A percentile compares a stretch with the other conserved stretches of the same genome.
Conservation (phyloP, 2,797 vertebrate genomes). For the Coregonus suidteri region DNA sequence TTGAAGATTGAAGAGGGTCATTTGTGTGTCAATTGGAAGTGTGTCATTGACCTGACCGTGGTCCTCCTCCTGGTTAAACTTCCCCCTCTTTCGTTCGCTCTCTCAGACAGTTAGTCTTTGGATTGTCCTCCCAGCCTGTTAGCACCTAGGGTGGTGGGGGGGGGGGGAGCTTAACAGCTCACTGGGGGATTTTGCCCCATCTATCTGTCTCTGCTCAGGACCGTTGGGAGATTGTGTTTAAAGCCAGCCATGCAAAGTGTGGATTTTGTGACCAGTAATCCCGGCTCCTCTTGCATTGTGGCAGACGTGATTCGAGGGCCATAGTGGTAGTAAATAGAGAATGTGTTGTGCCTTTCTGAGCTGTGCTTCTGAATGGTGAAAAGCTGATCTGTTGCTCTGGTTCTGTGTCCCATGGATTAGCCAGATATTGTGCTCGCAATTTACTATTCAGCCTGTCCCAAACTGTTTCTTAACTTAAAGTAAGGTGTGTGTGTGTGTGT, state of each 20-base stretch:
- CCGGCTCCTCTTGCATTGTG: slow-evolving; percentile 10
- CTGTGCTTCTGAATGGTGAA: neutral
- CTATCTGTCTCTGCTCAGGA: slow-evolving; percentile 20
- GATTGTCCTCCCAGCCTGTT: slow-evolving; percentile 50
- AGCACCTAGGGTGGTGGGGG: slow-evolving; percentile 18
- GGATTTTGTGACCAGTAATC: slow-evolving; percentile 33
- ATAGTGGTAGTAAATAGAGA: neutral
- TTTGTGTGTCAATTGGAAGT: slow-evolving; percentile 40
- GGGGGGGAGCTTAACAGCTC: slow-evolving; percentile 31
- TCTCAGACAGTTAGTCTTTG: slow-evolving; percentile 36
- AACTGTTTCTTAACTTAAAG: no score
- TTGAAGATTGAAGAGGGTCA: slow-evolving; percentile 62
- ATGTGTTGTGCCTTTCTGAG: neutral
- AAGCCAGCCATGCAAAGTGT: slow-evolving; percentile 16
- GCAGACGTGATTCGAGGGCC: neutral
- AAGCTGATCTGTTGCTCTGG: neutral
- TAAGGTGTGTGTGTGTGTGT: no score
- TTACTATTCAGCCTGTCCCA: neutral
- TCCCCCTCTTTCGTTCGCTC: neutral
- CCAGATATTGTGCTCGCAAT: neutral
- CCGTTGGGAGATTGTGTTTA: slow-evolving; percentile 21
- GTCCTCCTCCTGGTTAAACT: slow-evolving; percentile 54
- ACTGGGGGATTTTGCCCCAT: slow-evolving; percentile 34
- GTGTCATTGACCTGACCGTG: slow-evolving; percentile 52
- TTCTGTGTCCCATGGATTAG: neutral